Evolutionary conservation across 2,113 vertebrate genomes (phyloP), one percentile per base, ranked within the genome.

Genomic region (Osmerus mordax): DNA sequence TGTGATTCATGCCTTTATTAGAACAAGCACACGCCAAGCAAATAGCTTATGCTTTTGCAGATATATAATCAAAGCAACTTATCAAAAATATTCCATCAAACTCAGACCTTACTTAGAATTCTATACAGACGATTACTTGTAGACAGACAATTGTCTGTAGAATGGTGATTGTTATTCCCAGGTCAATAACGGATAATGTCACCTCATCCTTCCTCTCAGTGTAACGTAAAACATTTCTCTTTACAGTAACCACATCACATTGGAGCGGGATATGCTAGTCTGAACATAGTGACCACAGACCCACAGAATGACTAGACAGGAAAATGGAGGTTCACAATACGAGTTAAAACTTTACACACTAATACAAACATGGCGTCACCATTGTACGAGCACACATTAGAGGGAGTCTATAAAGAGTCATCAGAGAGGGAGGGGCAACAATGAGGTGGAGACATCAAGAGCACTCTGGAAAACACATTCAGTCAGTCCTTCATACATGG

Each of bases 391-490:
- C 15, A 63, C 21, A 19, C 18, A 41, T 41, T 8, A 47, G 41
- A 9, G 32, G 3, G 4, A 41, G 9, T 47, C 41, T 4, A 7
- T 3, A 7, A 36, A 36, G 32, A 47, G 41, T 11, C 41, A 47
- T 47, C 41, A 47, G 47, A 32, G 65, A 65, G 52, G 41, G 32
- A 66, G 52, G 75, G 78, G 78, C 68, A 65, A 75, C 67, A 66
- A 68, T 51, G 70, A 32, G 51, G 32, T 0, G 66, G 12, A 14
- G 55, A 80, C 41, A 47, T 47, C 41, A 47, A 11, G 41, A 47
- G 2, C 41, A 47, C 41, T 47, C 41, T 47, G 41, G 41, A 47
- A 47, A 47, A 47, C 41, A 11, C 41, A 47, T 0, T 47, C 41
- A 47, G 41, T 47, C 41, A 47, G 41, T 47, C 41, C 41, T 47